Evolutionary conservation across 1,140 invertebrate species (phyloP).

Genomic region (Lanistes nyassanus): DNA sequence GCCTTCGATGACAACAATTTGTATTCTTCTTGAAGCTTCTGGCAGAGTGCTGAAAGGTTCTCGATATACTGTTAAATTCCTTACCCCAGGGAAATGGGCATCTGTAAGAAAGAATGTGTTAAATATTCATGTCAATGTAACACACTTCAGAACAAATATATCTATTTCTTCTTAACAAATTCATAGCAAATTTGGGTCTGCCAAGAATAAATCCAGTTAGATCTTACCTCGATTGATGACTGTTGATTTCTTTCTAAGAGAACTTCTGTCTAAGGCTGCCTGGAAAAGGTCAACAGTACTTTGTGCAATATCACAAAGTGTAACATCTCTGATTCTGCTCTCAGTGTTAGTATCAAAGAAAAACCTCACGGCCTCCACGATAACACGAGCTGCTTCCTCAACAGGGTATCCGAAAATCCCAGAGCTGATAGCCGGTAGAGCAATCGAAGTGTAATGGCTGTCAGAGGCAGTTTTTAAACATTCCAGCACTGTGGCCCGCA

Average conservation of each 20-base stretch:
- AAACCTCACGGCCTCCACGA: slow-evolving; percentile 25
- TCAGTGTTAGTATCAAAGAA: slow-evolving; percentile 23
- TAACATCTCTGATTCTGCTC: slow-evolving; percentile 29
- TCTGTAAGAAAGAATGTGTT: too few species aligned
- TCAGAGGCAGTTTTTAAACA: slow-evolving; percentile 2
- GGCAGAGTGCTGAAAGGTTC: too few species aligned
- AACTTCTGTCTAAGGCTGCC: background rate
- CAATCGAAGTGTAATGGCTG: slow-evolving; percentile 7
- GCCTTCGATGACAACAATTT: background rate
- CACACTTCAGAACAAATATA: too few species aligned
- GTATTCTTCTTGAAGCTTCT: background rate
- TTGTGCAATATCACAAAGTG: slow-evolving; percentile 24
- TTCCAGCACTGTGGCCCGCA: slow-evolving; percentile 3
- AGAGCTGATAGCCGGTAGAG: slow-evolving; percentile 37
- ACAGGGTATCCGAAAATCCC: slow-evolving; percentile 41
- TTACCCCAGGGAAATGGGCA: too few species aligned
- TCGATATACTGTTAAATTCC: too few species aligned
- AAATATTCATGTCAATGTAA: too few species aligned
- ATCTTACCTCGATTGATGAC: too few species aligned
- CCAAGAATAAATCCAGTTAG: too few species aligned
- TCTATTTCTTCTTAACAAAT: too few species aligned
- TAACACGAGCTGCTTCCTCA: slow-evolving; percentile 27
- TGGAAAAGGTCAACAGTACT: background rate
- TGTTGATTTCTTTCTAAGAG: background rate
- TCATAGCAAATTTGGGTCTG: too few species aligned